phyloP scores from a whole-genome alignment of 2,888 invertebrate species.

The Pristionchus arcanus region DNA sequence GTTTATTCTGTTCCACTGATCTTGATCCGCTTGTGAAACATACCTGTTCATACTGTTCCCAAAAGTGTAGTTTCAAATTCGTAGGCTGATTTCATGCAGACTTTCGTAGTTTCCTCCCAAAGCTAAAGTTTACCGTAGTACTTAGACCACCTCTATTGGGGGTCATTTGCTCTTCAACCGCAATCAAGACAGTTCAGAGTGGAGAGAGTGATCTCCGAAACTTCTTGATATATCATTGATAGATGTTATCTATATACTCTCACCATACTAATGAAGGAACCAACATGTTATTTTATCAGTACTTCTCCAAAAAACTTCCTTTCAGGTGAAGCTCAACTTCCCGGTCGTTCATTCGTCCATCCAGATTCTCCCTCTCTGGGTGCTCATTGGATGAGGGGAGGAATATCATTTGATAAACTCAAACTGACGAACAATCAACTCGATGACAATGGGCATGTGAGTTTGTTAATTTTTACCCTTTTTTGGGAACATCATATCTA shows the following conservation, averaged over 20 bases:
- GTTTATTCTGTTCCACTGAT: no score
- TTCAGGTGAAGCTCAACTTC: conserved; percentile 88
- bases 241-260: no score
- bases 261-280: not conserved
- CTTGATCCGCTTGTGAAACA: not conserved
- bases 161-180: not conserved
- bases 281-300: not conserved
- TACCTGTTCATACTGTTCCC: not conserved
- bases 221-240: not conserved
- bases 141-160: not conserved
- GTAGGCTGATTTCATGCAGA: not conserved
- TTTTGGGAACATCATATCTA: no score
- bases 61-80: no score
- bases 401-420: conserved; percentile 96
- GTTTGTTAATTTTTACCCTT: conserved; percentile 78
- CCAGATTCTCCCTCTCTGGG: conserved; percentile 96
- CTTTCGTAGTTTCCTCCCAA: not conserved
- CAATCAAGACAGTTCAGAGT: not conserved
- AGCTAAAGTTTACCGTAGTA: not conserved
- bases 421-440: conserved; percentile 98
- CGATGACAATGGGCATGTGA: conserved; percentile 95
- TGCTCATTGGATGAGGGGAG: conserved; percentile 93
- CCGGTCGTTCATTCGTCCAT: conserved; percentile 89
- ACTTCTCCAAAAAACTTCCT: not conserved
- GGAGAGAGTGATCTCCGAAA: not conserved